Conservation (phyloP, 2,888 invertebrate species). For the Aphidoletes aphidimyza region DNA sequence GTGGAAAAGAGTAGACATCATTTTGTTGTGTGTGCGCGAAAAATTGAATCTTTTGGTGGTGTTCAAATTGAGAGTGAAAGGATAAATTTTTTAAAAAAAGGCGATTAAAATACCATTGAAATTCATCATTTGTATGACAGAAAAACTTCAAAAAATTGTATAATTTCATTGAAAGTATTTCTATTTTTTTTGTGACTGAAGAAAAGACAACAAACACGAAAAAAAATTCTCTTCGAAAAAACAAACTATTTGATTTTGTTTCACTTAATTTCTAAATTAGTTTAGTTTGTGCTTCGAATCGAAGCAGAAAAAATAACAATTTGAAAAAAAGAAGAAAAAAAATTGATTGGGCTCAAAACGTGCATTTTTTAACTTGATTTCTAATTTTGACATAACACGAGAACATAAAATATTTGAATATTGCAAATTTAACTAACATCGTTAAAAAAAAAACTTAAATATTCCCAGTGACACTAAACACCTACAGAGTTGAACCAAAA, state of each 20-base stretch:
- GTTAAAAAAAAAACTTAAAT: not conserved
- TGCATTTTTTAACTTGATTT: not conserved
- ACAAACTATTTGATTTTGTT: not conserved
- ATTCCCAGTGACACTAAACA: no score
- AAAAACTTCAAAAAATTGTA: no score
- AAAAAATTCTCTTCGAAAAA: not conserved
- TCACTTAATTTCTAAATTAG: not conserved
- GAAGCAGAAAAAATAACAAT: not conserved
- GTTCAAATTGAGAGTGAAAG: constrained; percentile 21
- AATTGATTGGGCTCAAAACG: not conserved
- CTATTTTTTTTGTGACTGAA: not conserved
- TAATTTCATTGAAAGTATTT: not conserved
- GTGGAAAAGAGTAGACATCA: constrained; percentile 57
- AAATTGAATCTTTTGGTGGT: constrained; percentile 36
- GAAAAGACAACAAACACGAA: not conserved
- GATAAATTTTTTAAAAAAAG: no score
- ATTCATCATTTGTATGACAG: no score
- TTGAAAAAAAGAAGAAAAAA: not conserved
- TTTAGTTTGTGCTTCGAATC: constrained; percentile 29
- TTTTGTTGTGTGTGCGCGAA: constrained; percentile 55
- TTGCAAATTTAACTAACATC: not conserved
- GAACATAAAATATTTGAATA: not conserved
- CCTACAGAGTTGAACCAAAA: no score
- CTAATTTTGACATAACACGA: not conserved
- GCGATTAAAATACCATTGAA: not conserved